Evolutionary conservation across 2,113 vertebrate species (phyloP), one percentile per base, ranked within the genome.

Genomic region (Anser cygnoides): DNA sequence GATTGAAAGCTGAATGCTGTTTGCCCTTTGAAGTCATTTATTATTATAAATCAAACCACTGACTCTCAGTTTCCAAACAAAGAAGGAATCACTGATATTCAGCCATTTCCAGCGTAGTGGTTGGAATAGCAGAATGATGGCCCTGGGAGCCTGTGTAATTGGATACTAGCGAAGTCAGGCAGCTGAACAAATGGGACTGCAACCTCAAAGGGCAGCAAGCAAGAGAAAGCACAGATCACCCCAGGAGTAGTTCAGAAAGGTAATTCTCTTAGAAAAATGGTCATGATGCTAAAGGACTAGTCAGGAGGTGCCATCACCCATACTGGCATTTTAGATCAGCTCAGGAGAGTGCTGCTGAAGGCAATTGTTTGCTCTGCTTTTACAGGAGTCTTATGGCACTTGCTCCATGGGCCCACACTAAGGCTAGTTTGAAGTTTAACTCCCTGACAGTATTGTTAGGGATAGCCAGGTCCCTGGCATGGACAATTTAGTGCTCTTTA

Each of bases 1-100:
- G 44, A 67, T 25, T 63, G 55, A 29, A 37, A 83, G 25, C n/a
- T 41, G 77, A 80, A 82, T 67, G 50, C 17, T 90, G 66, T 20
- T 93, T 15, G 39, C 3, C 3, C 28, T 59, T 85, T 88, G 55
- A 46, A 59, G 13, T 46, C 11, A 80, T 77, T 90, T 37, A 61
- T 80, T 93, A n/a, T 58, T 71, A 29, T 39, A 90, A 86, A 62
- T 80, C 61, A 87, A 89, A 73, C 41, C 67, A 84, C 67, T 85
- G 59, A 62, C 10, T 90, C 26, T 58, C n/a, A 3, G 6, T 70
- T 91, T 85, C 37, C 57, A 55, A 83, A 77, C 9, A 50, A 55
- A 73, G 33, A 57, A 95, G 20, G 22, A 82, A 65, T 37, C 33
- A 62, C 66, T 71, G 73, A 58, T 87, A 80, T 77, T 73, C 63